phyloP scores from a whole-genome alignment of 1,140 invertebrate genomes.

The Scylla paramamosain region DNA sequence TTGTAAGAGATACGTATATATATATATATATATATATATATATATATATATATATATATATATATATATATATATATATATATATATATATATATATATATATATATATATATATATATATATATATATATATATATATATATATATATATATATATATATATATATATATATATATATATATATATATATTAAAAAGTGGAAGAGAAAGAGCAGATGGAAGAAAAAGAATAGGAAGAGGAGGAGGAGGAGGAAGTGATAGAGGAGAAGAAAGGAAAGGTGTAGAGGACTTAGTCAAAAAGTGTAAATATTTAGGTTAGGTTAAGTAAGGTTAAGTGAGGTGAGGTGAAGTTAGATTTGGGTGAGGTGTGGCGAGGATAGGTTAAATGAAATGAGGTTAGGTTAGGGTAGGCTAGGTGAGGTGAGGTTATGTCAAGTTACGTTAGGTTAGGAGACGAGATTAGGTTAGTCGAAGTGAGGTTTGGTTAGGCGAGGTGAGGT shows the following conservation, averaged over 20 bases:
- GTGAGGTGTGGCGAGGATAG: too few species aligned
- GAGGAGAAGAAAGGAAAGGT: conserved; percentile 50
- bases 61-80: conserved; percentile 26
- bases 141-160: conserved; percentile 38
- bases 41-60: conserved; percentile 26
- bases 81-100: conserved; percentile 26
- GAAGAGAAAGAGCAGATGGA: not conserved
- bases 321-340: too few species aligned
- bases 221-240: conserved; percentile 42
- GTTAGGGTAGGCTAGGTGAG: too few species aligned
- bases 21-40: conserved; percentile 26
- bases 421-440: too few species aligned
- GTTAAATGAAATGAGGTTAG: too few species aligned
- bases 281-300: too few species aligned
- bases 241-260: conserved; percentile 33
- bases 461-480: too few species aligned
- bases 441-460: too few species aligned
- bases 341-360: too few species aligned
- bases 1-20: not conserved
- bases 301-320: too few species aligned
- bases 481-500: too few species aligned
- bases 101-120: conserved; percentile 26
- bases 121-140: conserved; percentile 26
- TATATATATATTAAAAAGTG: conserved; percentile 16
- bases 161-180: conserved; percentile 56